Conservation (phyloP, 92 coral and sea anemone species). For the Phenganax subtilis region DNA sequence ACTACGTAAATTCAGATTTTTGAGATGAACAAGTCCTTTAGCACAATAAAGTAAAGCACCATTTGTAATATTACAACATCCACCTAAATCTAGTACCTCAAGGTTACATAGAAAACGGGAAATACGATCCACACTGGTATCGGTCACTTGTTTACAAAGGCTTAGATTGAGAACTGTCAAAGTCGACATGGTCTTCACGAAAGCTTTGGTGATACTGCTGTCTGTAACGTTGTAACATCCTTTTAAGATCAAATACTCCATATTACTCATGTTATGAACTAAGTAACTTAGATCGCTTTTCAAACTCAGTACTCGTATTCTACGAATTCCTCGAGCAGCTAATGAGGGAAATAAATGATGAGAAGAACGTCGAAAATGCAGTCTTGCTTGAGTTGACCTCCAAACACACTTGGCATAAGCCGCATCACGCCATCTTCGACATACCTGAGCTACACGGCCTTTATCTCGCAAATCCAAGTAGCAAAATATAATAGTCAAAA, state of each 20-base stretch:
- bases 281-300: conserved; percentile 86
- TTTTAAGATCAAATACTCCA: conserved; percentile 87
- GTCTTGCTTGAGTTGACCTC: conserved; percentile 98
- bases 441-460: conserved; percentile 94
- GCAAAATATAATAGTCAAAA: conserved; percentile 89
- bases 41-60: conserved; percentile 87
- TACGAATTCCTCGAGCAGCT: conserved; percentile 98
- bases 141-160: conserved; percentile 99
- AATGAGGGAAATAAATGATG: conserved; percentile 95
- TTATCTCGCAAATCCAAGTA: conserved; percentile 94
- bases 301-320: conserved; percentile 91
- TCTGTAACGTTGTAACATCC: conserved; percentile 99
- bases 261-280: conserved; percentile 77
- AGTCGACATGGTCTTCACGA: conserved; percentile 89
- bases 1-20: conserved; percentile 82
- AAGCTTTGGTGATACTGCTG: conserved; percentile 91
- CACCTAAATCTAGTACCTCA: conserved; percentile 94
- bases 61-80: conserved; percentile 97
- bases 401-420: conserved; percentile 87
- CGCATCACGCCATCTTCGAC: conserved; percentile 94
- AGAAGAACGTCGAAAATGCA: conserved; percentile 93
- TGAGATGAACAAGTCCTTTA: conserved; percentile 85
- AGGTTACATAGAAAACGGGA: conserved; percentile 82
- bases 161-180: conserved; percentile 98
- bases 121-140: conserved; percentile 84